phyloP scores from a whole-genome alignment of 2,797 vertebrate species.

The Syndactyla subalaris region DNA sequence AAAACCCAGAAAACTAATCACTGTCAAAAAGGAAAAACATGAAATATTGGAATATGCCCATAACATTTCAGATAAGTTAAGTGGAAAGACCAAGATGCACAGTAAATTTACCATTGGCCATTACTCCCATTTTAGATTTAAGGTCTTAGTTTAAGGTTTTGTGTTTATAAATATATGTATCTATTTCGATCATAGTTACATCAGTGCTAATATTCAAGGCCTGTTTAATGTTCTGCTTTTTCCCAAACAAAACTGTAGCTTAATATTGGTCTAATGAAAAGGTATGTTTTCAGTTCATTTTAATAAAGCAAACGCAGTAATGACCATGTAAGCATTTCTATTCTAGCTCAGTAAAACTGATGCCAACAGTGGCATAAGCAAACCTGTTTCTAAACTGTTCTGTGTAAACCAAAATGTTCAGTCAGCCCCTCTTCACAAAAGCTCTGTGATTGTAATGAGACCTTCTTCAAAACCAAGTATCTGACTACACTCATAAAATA shows the following conservation, averaged over 20 bases:
- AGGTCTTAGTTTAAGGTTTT: neutral
- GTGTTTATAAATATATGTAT: neutral
- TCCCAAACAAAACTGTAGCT: neutral
- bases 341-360: neutral
- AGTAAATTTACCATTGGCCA: neutral
- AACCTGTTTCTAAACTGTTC: neutral
- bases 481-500: neutral
- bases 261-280: neutral
- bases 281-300: neutral
- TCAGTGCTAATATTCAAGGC: neutral
- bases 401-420: neutral
- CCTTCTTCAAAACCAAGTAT: neutral
- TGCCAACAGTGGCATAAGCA: neutral
- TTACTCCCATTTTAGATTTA: neutral
- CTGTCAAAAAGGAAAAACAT: neutral
- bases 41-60: neutral
- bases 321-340: neutral
- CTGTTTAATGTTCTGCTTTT: neutral
- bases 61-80: neutral
- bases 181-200: neutral
- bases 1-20: slow-evolving; percentile 22
- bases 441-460: neutral
- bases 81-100: neutral
- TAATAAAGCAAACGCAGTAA: slow-evolving; percentile 1
- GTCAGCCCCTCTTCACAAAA: neutral